phyloP scores from a whole-genome alignment of 2,113 vertebrate species.

The Ivindomyrus marchei region DNA sequence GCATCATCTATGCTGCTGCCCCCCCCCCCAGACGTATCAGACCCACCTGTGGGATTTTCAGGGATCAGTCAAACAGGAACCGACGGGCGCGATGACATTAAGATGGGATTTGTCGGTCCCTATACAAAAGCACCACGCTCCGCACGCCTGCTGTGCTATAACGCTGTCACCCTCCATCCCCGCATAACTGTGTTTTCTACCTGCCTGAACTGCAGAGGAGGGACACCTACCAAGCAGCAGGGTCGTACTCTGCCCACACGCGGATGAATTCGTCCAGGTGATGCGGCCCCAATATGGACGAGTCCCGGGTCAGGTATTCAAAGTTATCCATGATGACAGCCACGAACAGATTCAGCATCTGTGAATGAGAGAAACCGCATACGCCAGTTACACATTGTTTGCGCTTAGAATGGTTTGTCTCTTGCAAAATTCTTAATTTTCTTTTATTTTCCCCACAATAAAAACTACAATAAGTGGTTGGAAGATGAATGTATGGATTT shows the following conservation, averaged over 20 bases:
- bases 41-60: slow-evolving; percentile 41
- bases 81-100: not conserved
- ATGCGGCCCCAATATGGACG: slow-evolving; percentile 95
- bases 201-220: no score
- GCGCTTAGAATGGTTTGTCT: not conserved
- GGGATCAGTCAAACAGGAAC: slow-evolving; percentile 28
- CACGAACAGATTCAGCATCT: slow-evolving; percentile 98
- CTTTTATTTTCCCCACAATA: not conserved
- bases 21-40: no score
- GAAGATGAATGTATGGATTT: not conserved
- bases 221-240: slow-evolving; percentile 84
- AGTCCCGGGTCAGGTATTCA: slow-evolving; percentile 92
- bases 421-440: not conserved
- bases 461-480: not conserved
- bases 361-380: slow-evolving; percentile 4
- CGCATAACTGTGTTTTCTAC: not conserved
- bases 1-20: not conserved
- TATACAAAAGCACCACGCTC: not conserved
- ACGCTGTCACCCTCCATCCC: not conserved
- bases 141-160: not conserved
- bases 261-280: slow-evolving; percentile 97
- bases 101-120: slow-evolving; percentile 16
- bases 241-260: slow-evolving; percentile 97
- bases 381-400: not conserved
- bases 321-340: slow-evolving; percentile 99